phyloP scores from a whole-genome alignment of 2,888 invertebrate species.

The Torymus auratus region DNA sequence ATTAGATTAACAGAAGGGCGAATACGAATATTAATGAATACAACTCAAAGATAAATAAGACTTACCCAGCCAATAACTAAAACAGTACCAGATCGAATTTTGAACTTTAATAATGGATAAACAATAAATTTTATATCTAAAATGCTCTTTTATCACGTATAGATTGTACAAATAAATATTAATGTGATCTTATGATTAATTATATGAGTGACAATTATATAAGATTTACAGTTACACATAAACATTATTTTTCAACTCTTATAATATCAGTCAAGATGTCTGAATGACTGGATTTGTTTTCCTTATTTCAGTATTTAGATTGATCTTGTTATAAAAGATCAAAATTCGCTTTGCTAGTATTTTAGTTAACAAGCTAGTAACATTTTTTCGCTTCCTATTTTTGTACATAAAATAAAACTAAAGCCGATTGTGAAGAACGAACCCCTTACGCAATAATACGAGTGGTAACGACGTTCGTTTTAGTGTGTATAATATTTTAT shows the following conservation, averaged over 20 bases:
- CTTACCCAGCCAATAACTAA: constrained; percentile 24
- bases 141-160: not conserved
- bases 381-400: constrained; percentile 65
- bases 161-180: not conserved
- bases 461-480: constrained; percentile 62
- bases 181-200: constrained; percentile 21
- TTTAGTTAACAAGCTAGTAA: constrained; percentile 28
- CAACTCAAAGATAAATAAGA: constrained; percentile 45
- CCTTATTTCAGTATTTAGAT: too few species aligned
- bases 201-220: not conserved
- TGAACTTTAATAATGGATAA: constrained; percentile 36
- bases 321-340: constrained; percentile 48
- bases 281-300: too few species aligned
- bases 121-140: not conserved
- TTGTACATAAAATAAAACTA: constrained; percentile 64
- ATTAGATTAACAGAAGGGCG: constrained; percentile 41
- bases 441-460: constrained; percentile 64
- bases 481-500: constrained; percentile 67
- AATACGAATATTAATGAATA: constrained; percentile 24
- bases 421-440: constrained; percentile 61
- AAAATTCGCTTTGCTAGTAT: constrained; percentile 40
- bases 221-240: not conserved
- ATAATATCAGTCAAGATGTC: too few species aligned
- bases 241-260: not conserved
- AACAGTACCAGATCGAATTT: constrained; percentile 37